These are phyloP conservation scores for Heliconius erato DNA, from an alignment of 2,888 invertebrate species.

Conservation along the genomic window DNA sequence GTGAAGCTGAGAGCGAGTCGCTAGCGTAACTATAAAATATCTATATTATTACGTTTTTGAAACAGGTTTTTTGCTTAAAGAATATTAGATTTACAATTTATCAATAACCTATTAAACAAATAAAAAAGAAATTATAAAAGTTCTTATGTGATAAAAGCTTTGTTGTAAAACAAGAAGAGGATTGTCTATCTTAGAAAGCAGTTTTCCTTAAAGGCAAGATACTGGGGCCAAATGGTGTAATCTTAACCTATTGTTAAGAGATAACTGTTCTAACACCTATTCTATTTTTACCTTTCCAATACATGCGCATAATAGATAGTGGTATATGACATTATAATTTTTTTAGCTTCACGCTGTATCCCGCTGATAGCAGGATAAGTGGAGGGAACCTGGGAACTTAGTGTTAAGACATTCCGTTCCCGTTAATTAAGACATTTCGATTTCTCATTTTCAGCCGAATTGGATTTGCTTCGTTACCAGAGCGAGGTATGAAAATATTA, in stretches of 20 bases:
- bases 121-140: no score
- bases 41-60: no score
- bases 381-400: background rate
- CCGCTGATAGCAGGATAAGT: background rate
- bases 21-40: no score
- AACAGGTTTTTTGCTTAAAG: background rate
- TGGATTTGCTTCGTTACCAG: no score
- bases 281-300: conserved; percentile 7
- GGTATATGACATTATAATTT: background rate
- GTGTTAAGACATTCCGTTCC: background rate
- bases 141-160: background rate
- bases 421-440: no score
- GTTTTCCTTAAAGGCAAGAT: conserved; percentile 17
- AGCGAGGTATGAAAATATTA: no score
- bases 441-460: no score
- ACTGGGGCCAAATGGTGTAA: conserved; percentile 16
- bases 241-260: conserved; percentile 22
- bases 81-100: no score
- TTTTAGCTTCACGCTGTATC: background rate
- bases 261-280: conserved; percentile 21
- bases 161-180: conserved; percentile 6
- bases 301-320: background rate
- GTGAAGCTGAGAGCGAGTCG: no score
- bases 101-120: no score
- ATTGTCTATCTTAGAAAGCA: conserved; percentile 14